Evolutionary conservation across 2,888 invertebrate genomes (phyloP), one percentile per base, ranked within the genome.

Genomic region (Salticus scenicus): DNA sequence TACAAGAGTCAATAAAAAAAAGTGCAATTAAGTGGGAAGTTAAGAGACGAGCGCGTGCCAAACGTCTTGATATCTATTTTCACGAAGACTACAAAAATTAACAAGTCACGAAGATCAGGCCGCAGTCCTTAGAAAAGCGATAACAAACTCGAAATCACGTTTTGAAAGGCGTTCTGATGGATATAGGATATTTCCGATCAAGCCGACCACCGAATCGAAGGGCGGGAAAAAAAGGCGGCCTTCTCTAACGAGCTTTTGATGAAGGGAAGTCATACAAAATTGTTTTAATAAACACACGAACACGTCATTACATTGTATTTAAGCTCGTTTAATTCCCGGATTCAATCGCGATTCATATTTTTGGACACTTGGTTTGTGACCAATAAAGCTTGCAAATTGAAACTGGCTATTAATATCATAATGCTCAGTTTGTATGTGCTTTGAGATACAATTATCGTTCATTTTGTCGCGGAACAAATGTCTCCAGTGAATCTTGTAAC

Each of bases 11-110:
- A 74, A 81, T 74, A 74, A 72, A 81, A 81, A 73, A 81, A 74
- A 69, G 51, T 28, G 81, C 81, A 81, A 81, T 81, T 74, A 74
- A 69, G 74, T 30, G 24, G 20, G 24, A n/a, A 24, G 17, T 7
- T 24, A 24, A 24, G 24, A 57, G 57, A 24, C 20, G 24, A 0
- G 69, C 81, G 81, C 81, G 81, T 81, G 81, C 74, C 81, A 33
- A 73, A 66, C 80, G 66, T 80, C 80, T 66, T 73, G 80, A 80
- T 80, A 80, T 80, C 80, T 80, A 80, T 80, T 80, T 80, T 73
- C 47, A 67, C 66, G 73, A 73, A 47, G 42, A 42, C 51, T 67
- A 73, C 80, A 80, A 73, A 74, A 81, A 81, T 81, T 67, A 69
- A 31, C 66, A 31, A 72, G 81, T 81, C 81, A 81, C 81, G 81